These are phyloP conservation scores for Scaptomyza graminum DNA, from an alignment of 1,140 invertebrate species.

Conservation along the genomic window DNA sequence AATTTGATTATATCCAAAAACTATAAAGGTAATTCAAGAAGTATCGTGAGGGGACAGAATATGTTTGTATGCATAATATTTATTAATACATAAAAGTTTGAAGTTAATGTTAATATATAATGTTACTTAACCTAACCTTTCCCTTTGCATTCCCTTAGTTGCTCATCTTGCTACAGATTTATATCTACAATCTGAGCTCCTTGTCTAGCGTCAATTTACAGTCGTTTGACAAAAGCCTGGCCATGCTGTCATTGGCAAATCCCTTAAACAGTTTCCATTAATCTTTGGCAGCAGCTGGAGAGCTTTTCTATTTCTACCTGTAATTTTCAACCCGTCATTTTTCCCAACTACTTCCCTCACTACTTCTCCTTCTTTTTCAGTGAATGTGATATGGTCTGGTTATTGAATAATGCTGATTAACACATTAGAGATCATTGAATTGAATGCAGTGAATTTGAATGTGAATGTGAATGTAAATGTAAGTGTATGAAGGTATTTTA, in stretches of 20 bases:
- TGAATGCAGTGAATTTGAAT: conserved; percentile 53
- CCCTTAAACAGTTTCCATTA: conserved; percentile 55
- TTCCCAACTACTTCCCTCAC: background rate
- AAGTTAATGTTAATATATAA: too few species aligned
- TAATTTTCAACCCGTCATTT: conserved; percentile 5
- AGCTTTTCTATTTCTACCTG: conserved; percentile 10
- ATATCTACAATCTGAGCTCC: conserved; percentile 44
- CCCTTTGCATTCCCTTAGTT: conserved; percentile 22
- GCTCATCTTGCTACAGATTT: conserved; percentile 32
- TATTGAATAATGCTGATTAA: conserved; percentile 82
- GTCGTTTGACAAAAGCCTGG: conserved; percentile 49
- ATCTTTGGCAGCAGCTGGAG: conserved; percentile 43
- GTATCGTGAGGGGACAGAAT: too few species aligned
- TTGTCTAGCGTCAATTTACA: conserved; percentile 31
- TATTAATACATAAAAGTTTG: too few species aligned
- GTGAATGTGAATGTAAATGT: conserved; percentile 25
- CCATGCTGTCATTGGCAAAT: conserved; percentile 59
- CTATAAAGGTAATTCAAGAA: too few species aligned
- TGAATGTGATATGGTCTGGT: conserved; percentile 49
- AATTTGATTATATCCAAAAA: too few species aligned
- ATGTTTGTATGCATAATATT: too few species aligned
- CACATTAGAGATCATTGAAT: conserved; percentile 72
- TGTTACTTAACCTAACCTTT: background rate
- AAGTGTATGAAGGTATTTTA: conserved; percentile 16
- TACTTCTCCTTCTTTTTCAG: background rate